Conservation (phyloP, 2,888 invertebrate species). For the Latrodectus elegans region DNA sequence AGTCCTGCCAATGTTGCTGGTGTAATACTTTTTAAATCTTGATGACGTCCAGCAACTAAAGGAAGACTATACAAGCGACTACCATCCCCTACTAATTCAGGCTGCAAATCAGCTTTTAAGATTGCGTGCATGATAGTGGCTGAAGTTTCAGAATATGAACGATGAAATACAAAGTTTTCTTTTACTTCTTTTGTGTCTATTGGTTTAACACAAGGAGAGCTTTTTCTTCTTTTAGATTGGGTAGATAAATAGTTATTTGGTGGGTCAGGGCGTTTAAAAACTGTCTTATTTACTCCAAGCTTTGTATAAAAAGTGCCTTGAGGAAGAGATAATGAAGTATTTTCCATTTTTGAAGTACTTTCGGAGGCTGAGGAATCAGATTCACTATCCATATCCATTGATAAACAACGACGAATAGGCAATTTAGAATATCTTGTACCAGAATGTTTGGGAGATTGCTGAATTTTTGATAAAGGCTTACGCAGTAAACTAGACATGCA, state of each 20-base stretch:
- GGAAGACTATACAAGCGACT: constrained; percentile 49
- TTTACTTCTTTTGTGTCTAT: background rate
- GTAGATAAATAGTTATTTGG: constrained; percentile 77
- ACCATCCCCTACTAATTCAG: constrained; percentile 62
- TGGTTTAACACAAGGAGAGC: constrained; percentile 67
- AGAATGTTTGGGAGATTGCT: background rate
- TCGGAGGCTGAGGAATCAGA: background rate
- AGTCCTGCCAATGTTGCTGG: constrained; percentile 52
- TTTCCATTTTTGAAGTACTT: background rate
- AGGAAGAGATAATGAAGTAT: background rate
- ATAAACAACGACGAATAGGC: constrained; percentile 41
- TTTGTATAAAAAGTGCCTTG: background rate
- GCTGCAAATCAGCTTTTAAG: constrained; percentile 49
- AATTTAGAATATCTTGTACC: constrained; percentile 15
- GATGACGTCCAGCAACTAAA: constrained; percentile 59
- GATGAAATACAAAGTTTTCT: background rate
- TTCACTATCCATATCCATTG: constrained; percentile 41
- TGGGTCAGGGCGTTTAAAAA: constrained; percentile 83
- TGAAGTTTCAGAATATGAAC: constrained; percentile 59
- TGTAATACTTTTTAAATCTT: constrained; percentile 65
- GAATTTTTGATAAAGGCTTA: constrained; percentile 20
- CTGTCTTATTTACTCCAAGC: constrained; percentile 19
- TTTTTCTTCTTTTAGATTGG: constrained; percentile 76
- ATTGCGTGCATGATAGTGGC: constrained; percentile 54
- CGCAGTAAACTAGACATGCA: constrained; percentile 31